Evolutionary conservation across 2,888 invertebrate species (phyloP).

Genomic region (Pachliopta kotzebuea): DNA sequence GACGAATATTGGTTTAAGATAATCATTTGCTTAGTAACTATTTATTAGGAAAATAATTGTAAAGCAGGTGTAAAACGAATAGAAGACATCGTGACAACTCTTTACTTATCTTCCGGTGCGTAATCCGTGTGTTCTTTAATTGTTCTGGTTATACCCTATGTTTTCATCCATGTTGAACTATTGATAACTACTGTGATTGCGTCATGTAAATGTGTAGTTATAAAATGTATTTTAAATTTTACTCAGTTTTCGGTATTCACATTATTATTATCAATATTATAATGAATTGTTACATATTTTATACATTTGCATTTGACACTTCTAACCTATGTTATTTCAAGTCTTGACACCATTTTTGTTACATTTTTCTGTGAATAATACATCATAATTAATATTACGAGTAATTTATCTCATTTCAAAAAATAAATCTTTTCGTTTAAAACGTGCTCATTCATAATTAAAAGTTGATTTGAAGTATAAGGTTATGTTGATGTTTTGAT

Average conservation of each 20-base stretch:
- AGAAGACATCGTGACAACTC: constrained; percentile 19
- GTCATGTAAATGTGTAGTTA: constrained; percentile 72
- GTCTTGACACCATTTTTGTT: constrained; percentile 76
- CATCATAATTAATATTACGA: constrained; percentile 39
- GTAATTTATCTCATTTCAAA: constrained; percentile 5
- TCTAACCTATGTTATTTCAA: constrained; percentile 66
- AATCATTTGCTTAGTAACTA: constrained; percentile 65
- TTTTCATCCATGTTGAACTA: constrained; percentile 67
- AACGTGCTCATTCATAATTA: constrained; percentile 6
- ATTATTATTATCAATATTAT: constrained; percentile 11
- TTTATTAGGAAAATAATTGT: constrained; percentile 40
- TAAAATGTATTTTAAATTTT: constrained; percentile 42
- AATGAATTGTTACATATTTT: constrained; percentile 33
- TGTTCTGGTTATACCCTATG: constrained; percentile 68
- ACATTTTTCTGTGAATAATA: constrained; percentile 52
- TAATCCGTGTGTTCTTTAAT: constrained; percentile 40
- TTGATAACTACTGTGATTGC: constrained; percentile 72
- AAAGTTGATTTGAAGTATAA: constrained; percentile 44
- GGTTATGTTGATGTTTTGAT: constrained; percentile 81
- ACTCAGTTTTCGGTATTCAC: neutral
- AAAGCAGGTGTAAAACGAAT: constrained; percentile 11
- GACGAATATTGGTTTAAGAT: constrained; percentile 55
- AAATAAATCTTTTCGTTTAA: constrained; percentile 15
- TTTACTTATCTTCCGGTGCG: constrained; percentile 44
- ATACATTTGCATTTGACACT: constrained; percentile 61